Evolutionary conservation across 2,888 invertebrate species (phyloP).

Genomic region (Chouioia cunea): DNA sequence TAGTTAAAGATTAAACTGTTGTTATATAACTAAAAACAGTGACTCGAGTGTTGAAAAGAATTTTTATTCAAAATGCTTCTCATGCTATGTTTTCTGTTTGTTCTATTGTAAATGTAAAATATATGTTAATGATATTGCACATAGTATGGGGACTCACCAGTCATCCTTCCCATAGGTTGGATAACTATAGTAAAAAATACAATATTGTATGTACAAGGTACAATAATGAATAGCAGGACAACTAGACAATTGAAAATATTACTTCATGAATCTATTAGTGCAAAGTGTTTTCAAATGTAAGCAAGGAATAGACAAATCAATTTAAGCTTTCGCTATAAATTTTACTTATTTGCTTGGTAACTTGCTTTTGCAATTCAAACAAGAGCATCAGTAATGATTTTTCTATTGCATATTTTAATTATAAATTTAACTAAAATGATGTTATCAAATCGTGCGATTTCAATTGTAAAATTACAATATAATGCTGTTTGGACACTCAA

Average conservation of each 20-base stretch:
- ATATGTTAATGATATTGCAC: slow-evolving; percentile 54
- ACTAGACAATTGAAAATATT: slow-evolving; percentile 28
- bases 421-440: background rate
- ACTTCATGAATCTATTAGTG: slow-evolving; percentile 32
- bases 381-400: background rate
- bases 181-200: slow-evolving; percentile 70
- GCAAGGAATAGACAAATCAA: slow-evolving; percentile 26
- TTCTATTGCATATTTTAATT: background rate
- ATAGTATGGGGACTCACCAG: slow-evolving; percentile 71
- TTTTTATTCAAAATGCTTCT: slow-evolving; percentile 20
- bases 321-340: background rate
- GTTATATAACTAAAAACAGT: no score
- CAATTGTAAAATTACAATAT: slow-evolving; percentile 2
- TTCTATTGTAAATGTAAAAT: slow-evolving; percentile 28
- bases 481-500: slow-evolving; percentile 1
- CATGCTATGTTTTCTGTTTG: slow-evolving; percentile 42
- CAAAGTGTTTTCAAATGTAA: slow-evolving; percentile 27
- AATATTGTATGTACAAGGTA: slow-evolving; percentile 63
- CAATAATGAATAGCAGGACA: slow-evolving; percentile 54
- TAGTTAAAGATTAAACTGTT: no score
- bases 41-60: background rate
- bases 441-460: no score
- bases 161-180: slow-evolving; percentile 74
- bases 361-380: no score
- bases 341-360: no score